These are phyloP conservation scores for Glaucidium brasilianum DNA, from an alignment of 2,113 vertebrate genomes.

Conservation along the genomic window DNA sequence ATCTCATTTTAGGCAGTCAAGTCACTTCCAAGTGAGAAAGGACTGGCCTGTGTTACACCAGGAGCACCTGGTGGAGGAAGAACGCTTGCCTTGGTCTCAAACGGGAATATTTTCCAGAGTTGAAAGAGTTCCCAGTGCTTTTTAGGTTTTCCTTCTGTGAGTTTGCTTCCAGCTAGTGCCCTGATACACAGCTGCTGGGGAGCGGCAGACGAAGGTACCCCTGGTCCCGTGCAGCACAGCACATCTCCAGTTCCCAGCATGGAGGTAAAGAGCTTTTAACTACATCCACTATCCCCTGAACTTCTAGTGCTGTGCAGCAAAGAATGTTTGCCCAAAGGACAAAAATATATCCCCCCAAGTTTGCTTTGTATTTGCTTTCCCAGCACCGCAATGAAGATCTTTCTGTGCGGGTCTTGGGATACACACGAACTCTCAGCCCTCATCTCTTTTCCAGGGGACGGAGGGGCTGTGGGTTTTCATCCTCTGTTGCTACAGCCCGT, in stretches of 20 bases:
- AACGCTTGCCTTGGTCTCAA: background rate
- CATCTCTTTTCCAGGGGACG: accelerated
- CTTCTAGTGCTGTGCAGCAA: background rate
- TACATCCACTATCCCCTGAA: background rate
- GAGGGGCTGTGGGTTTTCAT: background rate
- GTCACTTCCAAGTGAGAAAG: background rate
- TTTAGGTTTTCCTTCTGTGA: background rate
- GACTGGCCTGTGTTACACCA: background rate
- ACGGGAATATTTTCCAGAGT: background rate
- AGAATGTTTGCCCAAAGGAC: background rate
- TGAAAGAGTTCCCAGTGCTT: background rate
- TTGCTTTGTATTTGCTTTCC: background rate
- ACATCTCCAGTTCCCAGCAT: background rate
- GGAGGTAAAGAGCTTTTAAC: background rate
- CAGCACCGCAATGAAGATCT: background rate
- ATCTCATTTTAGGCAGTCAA: background rate
- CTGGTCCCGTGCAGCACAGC: background rate
- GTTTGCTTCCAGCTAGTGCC: background rate
- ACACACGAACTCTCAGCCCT: accelerated
- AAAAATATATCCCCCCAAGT: background rate
- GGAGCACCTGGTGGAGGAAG: background rate
- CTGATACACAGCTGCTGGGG: background rate
- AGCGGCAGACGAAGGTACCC: background rate
- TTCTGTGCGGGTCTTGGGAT: accelerated
- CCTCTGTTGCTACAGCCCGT: background rate